Evolutionary conservation across 2,113 vertebrate genomes (phyloP).

Genomic region (Muntiacus muntjak): DNA sequence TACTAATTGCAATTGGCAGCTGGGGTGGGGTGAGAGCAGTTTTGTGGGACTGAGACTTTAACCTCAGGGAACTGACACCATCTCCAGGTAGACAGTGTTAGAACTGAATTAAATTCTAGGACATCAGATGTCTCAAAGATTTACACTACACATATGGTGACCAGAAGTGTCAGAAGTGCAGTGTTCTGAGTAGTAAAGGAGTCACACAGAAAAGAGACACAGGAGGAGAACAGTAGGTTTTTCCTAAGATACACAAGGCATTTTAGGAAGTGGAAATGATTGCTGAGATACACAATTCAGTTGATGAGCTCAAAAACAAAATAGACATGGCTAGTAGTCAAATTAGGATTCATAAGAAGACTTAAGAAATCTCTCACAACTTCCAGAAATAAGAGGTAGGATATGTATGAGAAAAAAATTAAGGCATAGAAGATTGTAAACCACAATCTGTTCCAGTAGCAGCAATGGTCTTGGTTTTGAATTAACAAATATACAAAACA

Average conservation of each 20-base stretch:
- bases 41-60: background rate
- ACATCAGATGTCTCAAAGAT: background rate
- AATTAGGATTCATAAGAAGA: background rate
- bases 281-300: background rate
- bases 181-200: background rate
- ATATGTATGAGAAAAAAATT: background rate
- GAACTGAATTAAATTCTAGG: background rate
- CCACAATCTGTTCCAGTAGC: background rate
- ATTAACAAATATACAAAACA: background rate
- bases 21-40: background rate
- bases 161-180: background rate
- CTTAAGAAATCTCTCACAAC: background rate
- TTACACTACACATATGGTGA: background rate
- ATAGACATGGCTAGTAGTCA: background rate
- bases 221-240: background rate
- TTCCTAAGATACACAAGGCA: background rate
- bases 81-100: background rate
- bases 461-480: background rate
- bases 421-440: background rate
- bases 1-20: background rate
- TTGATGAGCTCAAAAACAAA: background rate
- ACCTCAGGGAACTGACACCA: background rate
- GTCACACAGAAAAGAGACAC: background rate
- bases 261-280: background rate
- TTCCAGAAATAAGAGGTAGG: background rate